phyloP scores from a whole-genome alignment of 2,797 vertebrate species.

The Parotocinclus haroldoi region DNA sequence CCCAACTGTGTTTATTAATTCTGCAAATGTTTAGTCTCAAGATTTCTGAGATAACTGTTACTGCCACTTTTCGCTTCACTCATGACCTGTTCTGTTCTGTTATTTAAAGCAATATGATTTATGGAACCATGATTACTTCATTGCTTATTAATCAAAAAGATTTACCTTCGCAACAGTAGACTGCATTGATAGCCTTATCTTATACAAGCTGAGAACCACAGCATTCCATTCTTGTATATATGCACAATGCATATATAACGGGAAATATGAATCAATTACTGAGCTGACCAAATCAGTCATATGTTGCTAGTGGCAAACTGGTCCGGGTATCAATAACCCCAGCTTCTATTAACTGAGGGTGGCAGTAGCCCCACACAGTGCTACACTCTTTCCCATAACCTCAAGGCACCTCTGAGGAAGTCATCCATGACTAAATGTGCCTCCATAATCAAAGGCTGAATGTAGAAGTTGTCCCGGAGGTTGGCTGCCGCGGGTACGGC shows the following conservation, averaged over 20 bases:
- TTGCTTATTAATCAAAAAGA: no score
- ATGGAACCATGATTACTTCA: no score
- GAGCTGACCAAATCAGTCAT: conserved; percentile 10
- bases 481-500: conserved; percentile 70
- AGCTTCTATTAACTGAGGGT: conserved; percentile 46
- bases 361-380: conserved; percentile 49
- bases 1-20: conserved; percentile 22
- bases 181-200: no score
- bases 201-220: no score
- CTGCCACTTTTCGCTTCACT: conserved; percentile 9
- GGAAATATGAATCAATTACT: conserved; percentile 1
- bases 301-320: conserved; percentile 12
- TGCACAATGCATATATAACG: background rate
- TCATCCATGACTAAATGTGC: conserved; percentile 82
- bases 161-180: no score
- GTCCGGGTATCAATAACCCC: conserved; percentile 47
- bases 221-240: background rate
- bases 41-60: conserved; percentile 19
- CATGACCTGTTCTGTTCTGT: conserved; percentile 3
- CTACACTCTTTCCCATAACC: conserved; percentile 77
- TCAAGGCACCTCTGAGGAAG: conserved; percentile 78
- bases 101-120: background rate
- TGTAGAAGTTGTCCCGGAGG: conserved; percentile 78
- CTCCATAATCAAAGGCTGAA: conserved; percentile 85
- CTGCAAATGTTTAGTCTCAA: conserved; percentile 32